Conservation (phyloP, 2,888 invertebrate genomes). For the Neoascia interrupta region DNA sequence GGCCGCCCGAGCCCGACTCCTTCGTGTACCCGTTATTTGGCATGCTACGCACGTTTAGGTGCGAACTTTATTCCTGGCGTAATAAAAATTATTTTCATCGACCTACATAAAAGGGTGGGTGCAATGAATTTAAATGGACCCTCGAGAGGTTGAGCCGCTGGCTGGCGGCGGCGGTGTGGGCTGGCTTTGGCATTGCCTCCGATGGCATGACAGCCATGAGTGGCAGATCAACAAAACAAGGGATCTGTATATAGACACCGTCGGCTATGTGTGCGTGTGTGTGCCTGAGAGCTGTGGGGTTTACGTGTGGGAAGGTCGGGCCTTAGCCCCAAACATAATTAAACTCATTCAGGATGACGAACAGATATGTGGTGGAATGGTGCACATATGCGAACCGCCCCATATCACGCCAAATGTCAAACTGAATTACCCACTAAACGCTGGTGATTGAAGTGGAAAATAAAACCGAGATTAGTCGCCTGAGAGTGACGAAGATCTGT, state of each 20-base stretch:
- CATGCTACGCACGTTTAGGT: slow-evolving; percentile 66
- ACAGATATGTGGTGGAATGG: neutral
- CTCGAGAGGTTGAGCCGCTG: slow-evolving; percentile 3
- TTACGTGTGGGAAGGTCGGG: too few relatives aligned
- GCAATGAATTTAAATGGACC: slow-evolving; percentile 68
- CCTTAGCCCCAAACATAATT: slow-evolving; percentile 65
- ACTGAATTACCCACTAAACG: slow-evolving; percentile 58
- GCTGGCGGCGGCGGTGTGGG: neutral
- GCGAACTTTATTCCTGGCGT: slow-evolving; percentile 62
- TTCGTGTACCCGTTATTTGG: too few relatives aligned
- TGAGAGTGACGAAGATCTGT: slow-evolving; percentile 28
- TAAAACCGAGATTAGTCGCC: slow-evolving; percentile 55
- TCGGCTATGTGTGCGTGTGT: too few relatives aligned
- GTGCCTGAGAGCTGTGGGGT: slow-evolving; percentile 29
- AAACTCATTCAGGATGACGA: slow-evolving; percentile 39
- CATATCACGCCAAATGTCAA: slow-evolving; percentile 60
- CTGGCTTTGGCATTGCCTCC: too few relatives aligned
- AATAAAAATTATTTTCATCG: slow-evolving; percentile 68
- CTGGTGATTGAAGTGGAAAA: slow-evolving; percentile 51
- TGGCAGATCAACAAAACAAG: too few relatives aligned
- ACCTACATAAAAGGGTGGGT: slow-evolving; percentile 59
- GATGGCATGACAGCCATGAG: too few relatives aligned
- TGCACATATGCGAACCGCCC: neutral
- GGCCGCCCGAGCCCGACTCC: too few relatives aligned
- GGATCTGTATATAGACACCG: too few relatives aligned